phyloP scores from a whole-genome alignment of 2,797 vertebrate species.

The Typhlichthys eigenmanni region DNA sequence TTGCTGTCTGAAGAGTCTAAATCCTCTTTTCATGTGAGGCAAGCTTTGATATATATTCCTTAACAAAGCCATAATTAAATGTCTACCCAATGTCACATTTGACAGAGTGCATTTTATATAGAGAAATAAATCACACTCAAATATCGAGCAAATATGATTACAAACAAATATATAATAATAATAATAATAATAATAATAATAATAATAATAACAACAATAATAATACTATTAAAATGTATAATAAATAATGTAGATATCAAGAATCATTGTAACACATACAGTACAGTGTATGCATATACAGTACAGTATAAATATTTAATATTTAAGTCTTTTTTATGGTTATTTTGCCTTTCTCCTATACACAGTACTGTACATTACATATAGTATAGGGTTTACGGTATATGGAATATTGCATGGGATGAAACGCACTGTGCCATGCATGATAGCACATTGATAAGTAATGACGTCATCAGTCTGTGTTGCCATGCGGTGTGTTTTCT shows the following conservation, averaged over 20 bases:
- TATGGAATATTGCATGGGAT: no score
- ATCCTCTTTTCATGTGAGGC: slow-evolving; percentile 63
- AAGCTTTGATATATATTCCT: slow-evolving; percentile 67
- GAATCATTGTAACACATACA: no score
- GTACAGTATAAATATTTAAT: no score
- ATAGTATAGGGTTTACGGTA: no score
- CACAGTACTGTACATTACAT: no score
- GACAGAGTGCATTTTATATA: slow-evolving; percentile 56
- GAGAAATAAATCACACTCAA: slow-evolving; percentile 48
- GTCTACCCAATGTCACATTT: slow-evolving; percentile 70
- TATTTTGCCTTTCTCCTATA: no score
- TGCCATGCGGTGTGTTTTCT: slow-evolving; percentile 55
- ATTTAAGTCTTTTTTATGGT: no score
- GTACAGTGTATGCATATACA: no score
- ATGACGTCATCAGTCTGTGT: slow-evolving; percentile 55
- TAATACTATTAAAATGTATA: no score
- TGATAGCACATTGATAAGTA: slow-evolving; percentile 20
- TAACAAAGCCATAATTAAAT: slow-evolving; percentile 74
- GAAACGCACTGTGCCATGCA: neutral
- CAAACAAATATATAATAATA: neutral
- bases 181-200: neutral
- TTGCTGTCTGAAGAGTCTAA: slow-evolving; percentile 69
- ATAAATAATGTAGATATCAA: no score
- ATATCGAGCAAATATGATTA: slow-evolving; percentile 17
- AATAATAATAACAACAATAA: neutral